These are phyloP conservation scores for Nomada ferruginata DNA, from an alignment of 2,888 invertebrate genomes.

Conservation along the genomic window DNA sequence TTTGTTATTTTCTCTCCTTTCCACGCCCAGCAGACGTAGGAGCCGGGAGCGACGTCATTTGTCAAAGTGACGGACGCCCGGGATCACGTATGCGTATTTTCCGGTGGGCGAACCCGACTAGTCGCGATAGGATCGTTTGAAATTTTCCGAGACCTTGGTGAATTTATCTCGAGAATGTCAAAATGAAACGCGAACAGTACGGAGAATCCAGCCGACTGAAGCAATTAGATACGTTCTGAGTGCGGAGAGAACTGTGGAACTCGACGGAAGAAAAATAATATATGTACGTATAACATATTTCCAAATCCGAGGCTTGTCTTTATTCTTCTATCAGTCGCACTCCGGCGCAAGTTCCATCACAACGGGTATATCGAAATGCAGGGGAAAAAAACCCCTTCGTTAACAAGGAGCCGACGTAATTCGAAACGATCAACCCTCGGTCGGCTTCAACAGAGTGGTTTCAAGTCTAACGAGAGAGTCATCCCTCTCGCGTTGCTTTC, in stretches of 20 bases:
- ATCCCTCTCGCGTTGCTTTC: constrained; percentile 11
- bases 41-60: constrained; percentile 73
- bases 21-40: constrained; percentile 46
- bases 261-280: no score
- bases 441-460: not conserved
- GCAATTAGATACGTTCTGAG: no score
- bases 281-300: no score
- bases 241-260: no score
- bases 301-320: no score
- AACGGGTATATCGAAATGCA: not conserved
- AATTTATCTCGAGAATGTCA: no score
- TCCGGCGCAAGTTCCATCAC: constrained; percentile 9
- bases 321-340: no score
- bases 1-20: constrained; percentile 8
- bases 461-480: constrained; percentile 32
- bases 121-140: constrained; percentile 25
- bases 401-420: not conserved
- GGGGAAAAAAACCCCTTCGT: not conserved
- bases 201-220: no score
- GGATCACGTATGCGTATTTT: constrained; percentile 27
- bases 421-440: constrained; percentile 27
- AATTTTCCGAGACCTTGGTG: not conserved
- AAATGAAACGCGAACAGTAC: no score
- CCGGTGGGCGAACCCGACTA: constrained; percentile 21
- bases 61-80: constrained; percentile 75